Percentiles rank a stretch among this genome's conserved stretches.
These are phyloP conservation scores for Myanophis thanlyinensis DNA, from an alignment of 2,113 vertebrate genomes.

Conservation along the genomic window DNA sequence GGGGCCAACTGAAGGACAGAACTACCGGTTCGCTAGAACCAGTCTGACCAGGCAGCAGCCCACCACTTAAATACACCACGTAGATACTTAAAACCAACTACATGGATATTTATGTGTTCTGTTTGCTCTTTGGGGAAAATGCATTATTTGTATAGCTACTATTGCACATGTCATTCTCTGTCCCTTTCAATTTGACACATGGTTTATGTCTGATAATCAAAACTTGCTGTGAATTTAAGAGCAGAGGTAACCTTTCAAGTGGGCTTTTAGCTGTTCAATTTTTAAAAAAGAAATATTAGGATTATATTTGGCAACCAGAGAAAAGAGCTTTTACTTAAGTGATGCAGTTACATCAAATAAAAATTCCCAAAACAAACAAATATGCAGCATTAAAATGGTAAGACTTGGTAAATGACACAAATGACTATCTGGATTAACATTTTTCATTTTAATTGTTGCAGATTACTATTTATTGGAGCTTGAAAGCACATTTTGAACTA, in stretches of 20 bases:
- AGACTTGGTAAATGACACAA: not conserved
- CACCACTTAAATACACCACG: no score
- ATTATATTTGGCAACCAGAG: not conserved
- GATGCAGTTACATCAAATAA: not conserved
- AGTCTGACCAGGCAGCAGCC: no score
- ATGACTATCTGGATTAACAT: not conserved
- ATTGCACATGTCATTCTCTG: not conserved
- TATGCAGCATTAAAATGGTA: not conserved
- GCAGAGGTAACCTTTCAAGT: not conserved
- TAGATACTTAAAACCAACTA: not conserved
- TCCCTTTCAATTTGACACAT: not conserved
- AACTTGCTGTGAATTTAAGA: conserved; percentile 2
- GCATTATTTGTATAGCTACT: not conserved
- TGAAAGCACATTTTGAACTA: not conserved
- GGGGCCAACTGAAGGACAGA: no score
- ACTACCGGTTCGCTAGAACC: no score
- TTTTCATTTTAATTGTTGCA: not conserved
- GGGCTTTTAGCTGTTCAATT: not conserved
- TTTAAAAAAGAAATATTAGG: not conserved
- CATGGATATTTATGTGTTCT: not conserved
- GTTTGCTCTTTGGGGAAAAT: conserved; percentile 2
- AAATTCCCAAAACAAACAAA: not conserved
- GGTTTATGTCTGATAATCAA: conserved; percentile 21
- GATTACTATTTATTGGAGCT: not conserved
- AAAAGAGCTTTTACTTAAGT: not conserved